phyloP scores from a whole-genome alignment of 2,113 vertebrate genomes.

The Semnornis frantzii region DNA sequence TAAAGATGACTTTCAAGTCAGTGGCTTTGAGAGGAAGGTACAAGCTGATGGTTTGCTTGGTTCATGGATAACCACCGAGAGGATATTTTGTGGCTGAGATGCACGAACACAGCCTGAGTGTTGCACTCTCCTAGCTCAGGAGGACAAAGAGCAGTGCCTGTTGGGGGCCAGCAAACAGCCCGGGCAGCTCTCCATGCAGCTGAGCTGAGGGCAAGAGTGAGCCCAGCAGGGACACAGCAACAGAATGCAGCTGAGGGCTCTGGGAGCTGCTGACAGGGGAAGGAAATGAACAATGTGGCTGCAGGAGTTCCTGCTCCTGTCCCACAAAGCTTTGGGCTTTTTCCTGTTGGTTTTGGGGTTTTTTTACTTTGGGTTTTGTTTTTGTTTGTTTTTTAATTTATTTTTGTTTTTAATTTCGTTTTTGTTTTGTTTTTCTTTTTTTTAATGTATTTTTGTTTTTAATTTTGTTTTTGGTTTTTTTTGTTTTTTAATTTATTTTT shows the following conservation, averaged over 20 bases:
- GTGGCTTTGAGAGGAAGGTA: constrained; percentile 14
- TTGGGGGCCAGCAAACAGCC: constrained; percentile 30
- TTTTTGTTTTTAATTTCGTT: too few relatives aligned
- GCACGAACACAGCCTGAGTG: neutral
- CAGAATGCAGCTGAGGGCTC: neutral
- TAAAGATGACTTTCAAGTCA: constrained; percentile 14
- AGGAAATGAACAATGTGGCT: neutral
- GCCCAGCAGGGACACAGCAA: neutral
- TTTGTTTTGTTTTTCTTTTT: too few relatives aligned
- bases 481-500: too few relatives aligned
- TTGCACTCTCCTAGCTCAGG: constrained; percentile 46
- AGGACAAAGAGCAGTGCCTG: constrained; percentile 46
- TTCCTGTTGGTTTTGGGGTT: too few relatives aligned
- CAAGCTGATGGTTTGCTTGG: constrained; percentile 18
- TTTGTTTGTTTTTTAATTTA: too few relatives aligned
- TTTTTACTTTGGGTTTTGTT: too few relatives aligned
- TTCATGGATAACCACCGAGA: constrained; percentile 59
- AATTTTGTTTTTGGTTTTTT: too few relatives aligned
- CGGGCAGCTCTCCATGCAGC: neutral
- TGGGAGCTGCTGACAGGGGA: neutral
- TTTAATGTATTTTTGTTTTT: too few relatives aligned
- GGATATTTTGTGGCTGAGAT: constrained; percentile 41
- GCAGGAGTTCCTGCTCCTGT: neutral
- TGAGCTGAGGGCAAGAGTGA: neutral
- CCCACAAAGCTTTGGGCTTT: neutral